Evolutionary conservation across 2,888 invertebrate genomes (phyloP), one percentile per base, ranked within the genome.

Genomic region (Thereva nobilitata): DNA sequence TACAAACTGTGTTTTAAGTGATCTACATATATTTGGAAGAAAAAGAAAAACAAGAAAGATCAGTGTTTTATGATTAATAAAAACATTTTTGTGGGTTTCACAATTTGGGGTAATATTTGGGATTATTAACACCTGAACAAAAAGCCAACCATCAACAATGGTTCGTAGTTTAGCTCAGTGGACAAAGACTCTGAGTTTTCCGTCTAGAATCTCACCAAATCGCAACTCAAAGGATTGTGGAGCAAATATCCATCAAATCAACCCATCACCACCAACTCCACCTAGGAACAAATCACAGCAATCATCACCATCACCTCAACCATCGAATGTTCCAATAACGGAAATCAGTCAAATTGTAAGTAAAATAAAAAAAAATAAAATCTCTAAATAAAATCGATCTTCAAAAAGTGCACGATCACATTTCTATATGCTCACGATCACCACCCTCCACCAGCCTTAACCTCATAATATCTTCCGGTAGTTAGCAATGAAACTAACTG

Each of bases 171-270:
- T 93, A 77, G 88, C 92, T 70, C 91, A 92, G 85, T 93, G 93
- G 93, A 93, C 92, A 82, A 93, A 93, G 85, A 93, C 92, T 74
- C 85, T 93, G 79, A 93, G 92, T 85, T 93, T 93, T 81, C 93
- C 93, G 70, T 89, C 92, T 76, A 86, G 93, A 81, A 85, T 92
- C 77, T 91, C 91, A 68, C 92, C 92, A 10, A 91, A 92, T 79
- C 88, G 91, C 76, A 87, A 87, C 66, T 87, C 88, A 47, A 91
- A 91, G 82, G 90, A 91, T 78, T 86, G 85, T 71, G 86, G 86
- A 71, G 83, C 85, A 67, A 86, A 85, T 77, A 84, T 84, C 72
- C 85, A 85, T 73, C 83, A 84, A 42, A 76, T 78, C 73, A 82
- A 77, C 73, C 80, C 77, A 69, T 81, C 83, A 42, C 83, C 87